These are phyloP conservation scores for Sebastes hubbsi DNA, from an alignment of 2,797 vertebrate genomes.

Conservation along the genomic window DNA sequence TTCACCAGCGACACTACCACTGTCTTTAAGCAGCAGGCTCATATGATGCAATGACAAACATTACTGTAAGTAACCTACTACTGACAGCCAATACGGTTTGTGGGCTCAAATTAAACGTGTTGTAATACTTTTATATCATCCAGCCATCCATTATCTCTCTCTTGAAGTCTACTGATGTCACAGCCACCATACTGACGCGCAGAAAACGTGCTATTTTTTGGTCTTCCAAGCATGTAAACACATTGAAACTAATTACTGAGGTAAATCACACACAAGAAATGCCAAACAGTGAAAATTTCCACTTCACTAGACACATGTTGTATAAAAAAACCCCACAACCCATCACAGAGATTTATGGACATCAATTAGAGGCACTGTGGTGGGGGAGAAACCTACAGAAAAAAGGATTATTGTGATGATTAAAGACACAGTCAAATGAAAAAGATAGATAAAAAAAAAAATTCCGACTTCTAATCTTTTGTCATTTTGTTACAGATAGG, in stretches of 20 bases:
- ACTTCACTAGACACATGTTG: background rate
- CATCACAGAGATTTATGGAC: no score
- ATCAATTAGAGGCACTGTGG: background rate
- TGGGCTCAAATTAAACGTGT: background rate
- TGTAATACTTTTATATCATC: background rate
- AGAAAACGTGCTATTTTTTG: background rate
- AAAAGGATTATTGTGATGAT: background rate
- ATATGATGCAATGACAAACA: background rate
- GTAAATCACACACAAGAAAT: background rate
- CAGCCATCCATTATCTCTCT: background rate
- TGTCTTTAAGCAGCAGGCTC: background rate
- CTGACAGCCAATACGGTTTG: background rate
- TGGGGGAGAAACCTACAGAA: background rate
- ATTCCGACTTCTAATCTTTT: no score
- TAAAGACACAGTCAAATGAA: background rate
- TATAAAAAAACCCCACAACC: background rate
- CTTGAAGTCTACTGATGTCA: background rate
- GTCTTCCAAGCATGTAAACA: background rate
- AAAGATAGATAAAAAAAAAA: no score
- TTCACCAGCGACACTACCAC: background rate
- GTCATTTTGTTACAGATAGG: no score
- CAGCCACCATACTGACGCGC: background rate
- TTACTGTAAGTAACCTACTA: background rate
- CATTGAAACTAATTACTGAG: background rate
- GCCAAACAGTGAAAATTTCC: background rate